These are phyloP conservation scores for Nemotelus nigrinus DNA, from an alignment of 2,888 invertebrate species.

Conservation along the genomic window DNA sequence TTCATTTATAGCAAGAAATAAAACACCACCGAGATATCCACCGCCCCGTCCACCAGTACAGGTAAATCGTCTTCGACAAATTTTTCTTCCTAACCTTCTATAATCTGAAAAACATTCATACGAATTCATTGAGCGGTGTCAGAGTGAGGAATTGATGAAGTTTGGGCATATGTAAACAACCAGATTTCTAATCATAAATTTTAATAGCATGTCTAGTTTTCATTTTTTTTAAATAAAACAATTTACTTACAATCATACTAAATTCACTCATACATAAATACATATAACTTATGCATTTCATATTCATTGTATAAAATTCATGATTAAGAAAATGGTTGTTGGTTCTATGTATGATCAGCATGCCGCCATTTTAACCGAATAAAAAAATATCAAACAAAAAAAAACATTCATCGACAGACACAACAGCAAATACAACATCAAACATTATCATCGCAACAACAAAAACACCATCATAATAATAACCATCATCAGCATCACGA, in stretches of 20 bases:
- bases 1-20: conserved; percentile 88
- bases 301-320: neutral
- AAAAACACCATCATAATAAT: conserved; percentile 39
- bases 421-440: conserved; percentile 28
- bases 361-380: neutral
- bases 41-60: conserved; percentile 77
- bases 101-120: too few species aligned
- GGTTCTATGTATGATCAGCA: neutral
- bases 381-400: too few species aligned
- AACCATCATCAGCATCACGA: conserved; percentile 50
- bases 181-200: conserved; percentile 15
- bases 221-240: too few species aligned
- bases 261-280: too few species aligned
- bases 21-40: conserved; percentile 91
- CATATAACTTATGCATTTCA: too few species aligned
- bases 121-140: too few species aligned
- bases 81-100: too few species aligned
- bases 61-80: conserved; percentile 62
- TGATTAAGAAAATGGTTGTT: conserved; percentile 8
- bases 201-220: conserved; percentile 10
- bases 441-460: conserved; percentile 39
- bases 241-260: too few species aligned
- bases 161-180: conserved; percentile 1
- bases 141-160: neutral
- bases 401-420: conserved; percentile 33